Conservation (phyloP, 2,797 vertebrate genomes). For the Hylomyscus alleni region DNA sequence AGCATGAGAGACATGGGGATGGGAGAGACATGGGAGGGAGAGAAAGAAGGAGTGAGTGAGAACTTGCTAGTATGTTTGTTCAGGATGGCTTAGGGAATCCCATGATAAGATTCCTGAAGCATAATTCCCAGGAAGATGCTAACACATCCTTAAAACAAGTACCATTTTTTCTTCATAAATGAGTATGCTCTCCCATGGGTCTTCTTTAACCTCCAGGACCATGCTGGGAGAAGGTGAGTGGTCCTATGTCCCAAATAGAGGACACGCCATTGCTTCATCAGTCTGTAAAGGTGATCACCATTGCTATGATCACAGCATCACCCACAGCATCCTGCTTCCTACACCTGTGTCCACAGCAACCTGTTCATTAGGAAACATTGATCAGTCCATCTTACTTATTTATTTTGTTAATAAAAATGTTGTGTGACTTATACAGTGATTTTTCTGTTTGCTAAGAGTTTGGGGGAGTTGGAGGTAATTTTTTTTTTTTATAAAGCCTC, state of each 20-base stretch:
- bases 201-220: not conserved
- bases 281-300: not conserved
- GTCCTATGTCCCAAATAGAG: not conserved
- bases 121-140: not conserved
- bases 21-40: too few relatives aligned
- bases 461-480: not conserved
- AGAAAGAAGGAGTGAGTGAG: not conserved
- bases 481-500: not conserved
- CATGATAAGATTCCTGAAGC: not conserved
- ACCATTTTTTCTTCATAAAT: not conserved
- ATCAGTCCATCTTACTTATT: not conserved
- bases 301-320: not conserved
- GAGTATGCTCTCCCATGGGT: not conserved
- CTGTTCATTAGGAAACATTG: not conserved
- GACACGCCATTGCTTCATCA: not conserved
- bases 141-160: not conserved
- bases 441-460: not conserved
- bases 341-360: not conserved
- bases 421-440: not conserved
- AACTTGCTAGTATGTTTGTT: not conserved
- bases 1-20: too few relatives aligned
- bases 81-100: not conserved
- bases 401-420: not conserved
- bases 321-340: not conserved
- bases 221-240: not conserved